Conservation (phyloP, 2,888 invertebrate genomes). For the Fragum whitleyi region DNA sequence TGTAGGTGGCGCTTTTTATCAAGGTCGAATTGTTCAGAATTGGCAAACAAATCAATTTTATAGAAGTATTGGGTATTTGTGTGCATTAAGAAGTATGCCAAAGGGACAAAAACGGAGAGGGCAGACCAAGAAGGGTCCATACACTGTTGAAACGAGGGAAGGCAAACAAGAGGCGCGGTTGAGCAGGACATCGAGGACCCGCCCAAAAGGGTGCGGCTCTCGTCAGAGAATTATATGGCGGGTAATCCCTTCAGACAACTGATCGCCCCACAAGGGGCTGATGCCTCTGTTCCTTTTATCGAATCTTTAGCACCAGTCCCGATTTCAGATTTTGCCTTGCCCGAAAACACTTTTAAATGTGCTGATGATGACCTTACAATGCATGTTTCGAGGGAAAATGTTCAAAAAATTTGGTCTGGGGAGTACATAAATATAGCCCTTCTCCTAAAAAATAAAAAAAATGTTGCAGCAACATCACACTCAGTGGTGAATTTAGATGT, state of each 20-base stretch:
- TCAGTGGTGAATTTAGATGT: not conserved
- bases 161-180: no score
- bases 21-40: no score
- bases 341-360: not conserved
- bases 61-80: no score
- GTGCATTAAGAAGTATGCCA: no score
- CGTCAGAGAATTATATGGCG: not conserved
- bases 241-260: not conserved
- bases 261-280: no score
- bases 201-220: conserved; percentile 3
- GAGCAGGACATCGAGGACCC: no score
- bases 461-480: not conserved
- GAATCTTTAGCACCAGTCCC: not conserved
- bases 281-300: not conserved
- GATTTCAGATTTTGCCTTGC: not conserved
- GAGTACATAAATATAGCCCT: not conserved
- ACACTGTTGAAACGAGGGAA: no score
- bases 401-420: not conserved
- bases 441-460: no score
- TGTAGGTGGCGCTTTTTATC: no score
- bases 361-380: conserved; percentile 12
- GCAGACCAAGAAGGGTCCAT: no score
- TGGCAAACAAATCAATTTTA: no score
- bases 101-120: no score
- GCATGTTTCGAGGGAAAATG: not conserved